Percentiles rank a stretch among this genome's conserved stretches.
phyloP scores from a whole-genome alignment of 2,113 vertebrate genomes.

The Rattus rattus region DNA sequence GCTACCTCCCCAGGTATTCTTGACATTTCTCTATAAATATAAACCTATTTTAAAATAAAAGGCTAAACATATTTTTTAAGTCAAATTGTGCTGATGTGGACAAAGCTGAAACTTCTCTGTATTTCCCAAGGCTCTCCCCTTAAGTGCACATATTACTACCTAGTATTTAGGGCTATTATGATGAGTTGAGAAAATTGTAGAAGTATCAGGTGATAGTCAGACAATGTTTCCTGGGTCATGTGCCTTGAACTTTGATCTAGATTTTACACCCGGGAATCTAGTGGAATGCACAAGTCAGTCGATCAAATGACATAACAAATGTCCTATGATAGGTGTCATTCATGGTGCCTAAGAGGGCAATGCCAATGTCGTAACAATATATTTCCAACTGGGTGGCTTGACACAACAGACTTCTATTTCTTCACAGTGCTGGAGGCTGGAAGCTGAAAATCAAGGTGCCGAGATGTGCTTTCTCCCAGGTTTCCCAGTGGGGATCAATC shows the following conservation, averaged over 20 bases:
- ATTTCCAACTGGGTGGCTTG: background rate
- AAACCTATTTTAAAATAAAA: slow-evolving; percentile 33
- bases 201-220: background rate
- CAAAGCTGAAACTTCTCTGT: background rate
- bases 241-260: background rate
- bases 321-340: background rate
- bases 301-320: background rate
- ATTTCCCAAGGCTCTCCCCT: background rate
- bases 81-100: background rate
- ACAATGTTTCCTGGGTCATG: background rate
- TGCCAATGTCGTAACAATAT: background rate
- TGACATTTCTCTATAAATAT: slow-evolving; percentile 12
- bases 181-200: slow-evolving; percentile 6
- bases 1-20: background rate
- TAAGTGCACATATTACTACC: background rate
- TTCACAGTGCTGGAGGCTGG: background rate
- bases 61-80: background rate
- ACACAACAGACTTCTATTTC: background rate
- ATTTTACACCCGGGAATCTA: background rate
- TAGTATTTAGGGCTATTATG: background rate
- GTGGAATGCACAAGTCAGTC: background rate
- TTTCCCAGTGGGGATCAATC: background rate
- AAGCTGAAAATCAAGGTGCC: background rate
- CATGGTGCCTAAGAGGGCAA: background rate
- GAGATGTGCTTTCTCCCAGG: background rate